These are phyloP conservation scores for Callimorpha dominula DNA, from an alignment of 2,888 invertebrate genomes.

Conservation along the genomic window DNA sequence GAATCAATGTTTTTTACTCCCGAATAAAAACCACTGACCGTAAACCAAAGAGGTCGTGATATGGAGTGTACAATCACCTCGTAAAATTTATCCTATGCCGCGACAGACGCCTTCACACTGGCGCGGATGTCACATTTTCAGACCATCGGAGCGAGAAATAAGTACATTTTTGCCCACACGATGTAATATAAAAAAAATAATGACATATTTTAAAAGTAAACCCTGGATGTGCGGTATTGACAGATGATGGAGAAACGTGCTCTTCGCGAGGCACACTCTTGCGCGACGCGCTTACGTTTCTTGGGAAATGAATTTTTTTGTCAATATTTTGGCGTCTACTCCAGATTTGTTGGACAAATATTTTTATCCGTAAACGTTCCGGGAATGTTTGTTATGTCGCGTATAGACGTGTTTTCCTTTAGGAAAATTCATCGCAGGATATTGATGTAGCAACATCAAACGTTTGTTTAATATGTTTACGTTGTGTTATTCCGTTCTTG, in stretches of 20 bases:
- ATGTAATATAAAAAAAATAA: constrained; percentile 83
- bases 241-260: constrained; percentile 62
- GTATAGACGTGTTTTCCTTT: constrained; percentile 35
- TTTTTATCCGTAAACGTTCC: constrained; percentile 52
- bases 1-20: constrained; percentile 59
- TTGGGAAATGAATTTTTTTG: constrained; percentile 50
- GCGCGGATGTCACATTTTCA: constrained; percentile 85
- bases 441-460: constrained; percentile 44
- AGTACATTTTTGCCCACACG: constrained; percentile 85
- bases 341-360: constrained; percentile 54
- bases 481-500: constrained; percentile 19
- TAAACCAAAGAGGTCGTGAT: constrained; percentile 78
- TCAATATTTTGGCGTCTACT: constrained; percentile 48
- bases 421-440: constrained; percentile 34
- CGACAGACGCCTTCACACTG: constrained; percentile 75
- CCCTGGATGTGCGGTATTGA: constrained; percentile 69
- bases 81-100: constrained; percentile 64
- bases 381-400: constrained; percentile 48
- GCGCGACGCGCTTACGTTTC: constrained; percentile 27
- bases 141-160: constrained; percentile 86
- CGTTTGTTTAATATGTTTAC: constrained; percentile 34
- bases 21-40: constrained; percentile 79
- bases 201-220: constrained; percentile 83
- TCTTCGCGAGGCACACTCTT: constrained; percentile 24
- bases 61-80: constrained; percentile 73